Conservation (phyloP, 2,797 vertebrate species). For the Neostethus bicornis region DNA sequence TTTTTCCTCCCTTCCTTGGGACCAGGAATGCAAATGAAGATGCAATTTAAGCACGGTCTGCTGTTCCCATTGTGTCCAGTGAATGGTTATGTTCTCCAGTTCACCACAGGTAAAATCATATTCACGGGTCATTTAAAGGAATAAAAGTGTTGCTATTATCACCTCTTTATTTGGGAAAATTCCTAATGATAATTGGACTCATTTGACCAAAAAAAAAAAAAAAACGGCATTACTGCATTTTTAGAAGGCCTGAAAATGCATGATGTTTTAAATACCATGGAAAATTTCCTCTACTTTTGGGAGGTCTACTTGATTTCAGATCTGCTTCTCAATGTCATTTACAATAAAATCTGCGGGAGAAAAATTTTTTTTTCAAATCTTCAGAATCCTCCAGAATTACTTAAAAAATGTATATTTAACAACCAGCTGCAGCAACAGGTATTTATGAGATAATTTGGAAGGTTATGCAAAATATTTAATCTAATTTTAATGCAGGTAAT, state of each 20-base stretch:
- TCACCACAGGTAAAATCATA: constrained; percentile 83
- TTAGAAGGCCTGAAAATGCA: constrained; percentile 33
- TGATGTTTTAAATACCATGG: too few species aligned
- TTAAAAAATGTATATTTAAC: too few species aligned
- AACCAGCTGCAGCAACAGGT: constrained; percentile 45
- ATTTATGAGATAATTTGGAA: neutral
- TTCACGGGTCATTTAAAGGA: constrained; percentile 79
- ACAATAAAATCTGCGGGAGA: too few species aligned
- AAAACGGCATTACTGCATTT: constrained; percentile 12
- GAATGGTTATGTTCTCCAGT: constrained; percentile 77
- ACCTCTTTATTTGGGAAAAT: constrained; percentile 62
- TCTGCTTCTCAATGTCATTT: too few species aligned
- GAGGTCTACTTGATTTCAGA: too few species aligned
- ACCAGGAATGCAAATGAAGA: constrained; percentile 83
- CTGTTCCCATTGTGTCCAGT: constrained; percentile 79
- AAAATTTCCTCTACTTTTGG: too few species aligned
- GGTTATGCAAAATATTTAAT: neutral
- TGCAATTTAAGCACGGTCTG: constrained; percentile 82
- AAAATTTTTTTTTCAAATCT: too few species aligned
- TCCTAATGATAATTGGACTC: constrained; percentile 51
- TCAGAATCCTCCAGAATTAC: too few species aligned
- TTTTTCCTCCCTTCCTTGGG: constrained; percentile 62
- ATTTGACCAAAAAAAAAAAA: constrained; percentile 52
- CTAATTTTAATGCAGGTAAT: neutral
- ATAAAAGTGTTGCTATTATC: constrained; percentile 64